Base-by-base conservation (phyloP, 35 echinoderm and acorn worm genomes). In the Amphiura filiformis region DNA sequence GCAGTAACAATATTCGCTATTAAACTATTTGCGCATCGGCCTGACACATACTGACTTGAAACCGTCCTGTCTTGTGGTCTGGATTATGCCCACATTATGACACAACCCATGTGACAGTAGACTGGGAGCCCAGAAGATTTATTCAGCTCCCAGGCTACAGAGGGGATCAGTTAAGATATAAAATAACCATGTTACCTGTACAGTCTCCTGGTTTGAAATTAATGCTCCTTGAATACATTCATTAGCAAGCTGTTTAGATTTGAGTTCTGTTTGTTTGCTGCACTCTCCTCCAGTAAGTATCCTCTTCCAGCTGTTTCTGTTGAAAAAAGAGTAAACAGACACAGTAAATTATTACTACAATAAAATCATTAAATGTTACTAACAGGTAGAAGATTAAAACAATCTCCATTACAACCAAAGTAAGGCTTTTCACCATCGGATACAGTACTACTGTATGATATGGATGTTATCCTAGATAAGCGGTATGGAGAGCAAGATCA, bases 271-370 rank as follows among this genome's bases (percentile, higher is more conserved):
- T 70, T 70, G 61, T 70, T 70, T 5, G 61, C 61, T 70, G 26
- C 61, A 70, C 17, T 30, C 28, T 18, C 26, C 61, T 70, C 61
- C 61, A 70, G 11, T 70, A 26, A 70, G 61, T 70, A 70, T 70
- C 61, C 61, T 70, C 28, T 70, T 70, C 61, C 61, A 70, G 28
- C 61, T 70, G 26, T 70, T 70, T 70, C 61, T 70, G 61, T 52
- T 11, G 20, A 20, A 52, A 52, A 52, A 52, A 11, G 44, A 52
- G 7, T 7, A 20, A 11, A 52, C 20, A 52, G 44, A 20, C 20
- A 11, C 20, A 52, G 7, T 11, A 52, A 52, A 52, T 7, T 20
- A 52, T 52, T 52, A 11, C 7, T 20, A 52, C 44, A 52, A 11
- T 7, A 11, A 52, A 11, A 52, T 52, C 7, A 52, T 52, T 52